phyloP scores from a whole-genome alignment of 2,113 vertebrate genomes.

The Lasiurus borealis region DNA sequence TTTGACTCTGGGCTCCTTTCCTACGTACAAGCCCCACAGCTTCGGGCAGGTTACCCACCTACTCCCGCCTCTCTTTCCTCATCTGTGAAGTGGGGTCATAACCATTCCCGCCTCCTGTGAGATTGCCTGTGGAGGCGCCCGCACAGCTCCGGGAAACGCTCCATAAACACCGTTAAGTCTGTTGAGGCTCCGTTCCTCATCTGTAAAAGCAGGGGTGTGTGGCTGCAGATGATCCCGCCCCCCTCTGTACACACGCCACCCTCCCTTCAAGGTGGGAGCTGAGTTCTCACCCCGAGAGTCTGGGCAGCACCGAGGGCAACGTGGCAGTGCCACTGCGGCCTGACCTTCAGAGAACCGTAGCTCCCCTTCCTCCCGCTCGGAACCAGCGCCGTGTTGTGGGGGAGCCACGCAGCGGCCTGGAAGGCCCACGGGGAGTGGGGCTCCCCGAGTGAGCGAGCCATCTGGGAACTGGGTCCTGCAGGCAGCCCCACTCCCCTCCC shows the following conservation, averaged over 20 bases:
- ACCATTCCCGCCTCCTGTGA: background rate
- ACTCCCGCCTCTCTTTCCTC: background rate
- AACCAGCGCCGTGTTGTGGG: background rate
- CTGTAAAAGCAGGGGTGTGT: background rate
- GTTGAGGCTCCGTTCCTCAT: background rate
- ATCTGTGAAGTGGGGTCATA: background rate
- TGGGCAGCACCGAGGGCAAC: background rate
- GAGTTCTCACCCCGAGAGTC: background rate
- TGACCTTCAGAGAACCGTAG: background rate
- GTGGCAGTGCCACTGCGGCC: background rate
- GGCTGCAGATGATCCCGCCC: background rate
- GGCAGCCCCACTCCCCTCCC: too few species aligned
- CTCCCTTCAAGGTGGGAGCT: background rate
- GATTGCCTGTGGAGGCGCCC: too few species aligned
- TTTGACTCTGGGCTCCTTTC: background rate
- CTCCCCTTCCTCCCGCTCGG: background rate
- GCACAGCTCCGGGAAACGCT: background rate
- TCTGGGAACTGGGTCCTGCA: fast-evolving
- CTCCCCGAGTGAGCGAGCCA: background rate
- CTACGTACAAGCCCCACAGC: background rate
- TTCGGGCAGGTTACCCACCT: background rate
- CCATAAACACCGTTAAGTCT: background rate
- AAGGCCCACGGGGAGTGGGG: fast-evolving
- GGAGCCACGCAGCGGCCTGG: background rate
- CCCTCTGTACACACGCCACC: background rate